Evolutionary conservation across 2,113 vertebrate species (phyloP), one percentile per base, ranked within the genome.

Genomic region (Oostethus manadensis): DNA sequence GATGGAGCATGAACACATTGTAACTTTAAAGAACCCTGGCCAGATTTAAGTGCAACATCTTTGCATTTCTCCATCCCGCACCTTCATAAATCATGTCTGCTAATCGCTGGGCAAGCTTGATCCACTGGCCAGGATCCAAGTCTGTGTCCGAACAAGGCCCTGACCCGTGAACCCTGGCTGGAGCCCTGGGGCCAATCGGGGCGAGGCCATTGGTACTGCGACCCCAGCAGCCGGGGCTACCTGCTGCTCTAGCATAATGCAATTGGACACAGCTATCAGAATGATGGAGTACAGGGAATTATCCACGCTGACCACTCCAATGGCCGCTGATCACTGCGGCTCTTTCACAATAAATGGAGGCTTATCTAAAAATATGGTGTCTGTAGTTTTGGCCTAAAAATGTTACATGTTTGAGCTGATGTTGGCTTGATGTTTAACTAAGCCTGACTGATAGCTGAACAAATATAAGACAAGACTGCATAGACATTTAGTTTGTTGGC

Each of bases 221-320:
- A 84, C 88, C 89, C 88, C 44, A 60, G 89, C 90, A 90, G 87
- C 91, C 87, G 85, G 77, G 88, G 91, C 92, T 93, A 95, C 96
- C 94, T 97, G 95, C 94, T 97, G 97, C 90, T 95, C 83, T 60
- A 59, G 62, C 90, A 93, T 86, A 97, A 97, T 89, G 90, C 88
- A 70, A 92, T 93, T 84, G 70, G 93, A 94, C 92, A 93, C 93
- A 93, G 92, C 89, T 86, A 90, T 94, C 84, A 87, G 84, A 82
- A 90, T 89, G 92, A 94, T 93, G 94, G 88, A 97, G 90, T 88
- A 85, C 81, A 62, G 74, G 57, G 69, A 73, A 90, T 91, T 91
- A 56, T 85, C 87, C 81, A 90, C 83, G 86, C 89, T 90, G 89
- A 89, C 89, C 88, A 86, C 60, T 86, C 72, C 70, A 81, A 74